Evolutionary conservation across 2,888 invertebrate species (phyloP).

Genomic region (Seira musarum): DNA sequence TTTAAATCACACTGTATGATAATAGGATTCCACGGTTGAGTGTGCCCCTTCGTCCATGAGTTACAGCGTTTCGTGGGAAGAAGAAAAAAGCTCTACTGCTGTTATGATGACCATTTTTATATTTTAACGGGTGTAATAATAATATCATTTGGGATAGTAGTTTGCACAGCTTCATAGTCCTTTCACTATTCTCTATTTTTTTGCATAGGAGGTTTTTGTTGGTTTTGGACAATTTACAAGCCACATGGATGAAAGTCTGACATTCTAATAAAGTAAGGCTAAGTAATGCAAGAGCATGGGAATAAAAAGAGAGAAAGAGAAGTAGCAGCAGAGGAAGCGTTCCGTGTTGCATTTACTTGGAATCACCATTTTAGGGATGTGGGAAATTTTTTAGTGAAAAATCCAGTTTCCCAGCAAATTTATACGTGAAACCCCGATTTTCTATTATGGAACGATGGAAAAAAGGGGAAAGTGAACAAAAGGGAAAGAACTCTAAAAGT

Average conservation of each 20-base stretch:
- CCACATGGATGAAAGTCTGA: constrained; percentile 45
- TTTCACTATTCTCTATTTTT: constrained; percentile 19
- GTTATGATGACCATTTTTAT: constrained; percentile 39
- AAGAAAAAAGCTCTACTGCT: neutral
- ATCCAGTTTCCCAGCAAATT: constrained; percentile 5
- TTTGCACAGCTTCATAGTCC: constrained; percentile 18
- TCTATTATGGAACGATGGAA: neutral
- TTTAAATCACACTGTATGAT: constrained; percentile 56
- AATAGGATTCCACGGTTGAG: constrained; percentile 57
- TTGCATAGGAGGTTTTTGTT: neutral
- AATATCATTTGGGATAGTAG: constrained; percentile 13
- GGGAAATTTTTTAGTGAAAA: constrained; percentile 7
- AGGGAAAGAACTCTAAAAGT: constrained; percentile 20
- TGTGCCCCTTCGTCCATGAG: constrained; percentile 35
- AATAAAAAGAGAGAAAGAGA: constrained; percentile 15
- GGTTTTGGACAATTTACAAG: constrained; percentile 50
- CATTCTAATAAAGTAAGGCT: constrained; percentile 39
- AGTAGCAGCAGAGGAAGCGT: constrained; percentile 27
- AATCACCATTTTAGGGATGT: neutral
- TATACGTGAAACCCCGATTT: constrained; percentile 5
- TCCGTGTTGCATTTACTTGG: neutral
- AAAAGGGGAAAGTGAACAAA: constrained; percentile 13
- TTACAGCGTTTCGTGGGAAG: constrained; percentile 19
- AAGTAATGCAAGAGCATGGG: constrained; percentile 40
- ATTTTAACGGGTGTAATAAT: constrained; percentile 10